Base-by-base conservation (phyloP, 2,888 invertebrate genomes). In the Agrochola litura region DNA sequence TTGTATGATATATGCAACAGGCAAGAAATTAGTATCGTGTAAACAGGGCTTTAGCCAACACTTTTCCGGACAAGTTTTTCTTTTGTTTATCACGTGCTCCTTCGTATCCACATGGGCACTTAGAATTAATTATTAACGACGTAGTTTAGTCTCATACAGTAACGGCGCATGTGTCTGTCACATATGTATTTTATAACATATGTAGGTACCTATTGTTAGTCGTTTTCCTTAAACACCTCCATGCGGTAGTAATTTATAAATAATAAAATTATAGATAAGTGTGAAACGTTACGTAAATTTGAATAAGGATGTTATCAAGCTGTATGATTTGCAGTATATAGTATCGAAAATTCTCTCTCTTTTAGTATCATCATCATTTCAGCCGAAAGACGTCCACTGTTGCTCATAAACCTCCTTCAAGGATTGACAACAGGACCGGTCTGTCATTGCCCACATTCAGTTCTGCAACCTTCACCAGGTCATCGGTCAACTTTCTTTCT, bases 151-250 rank as follows among this genome's bases (percentile, higher is more conserved):
- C 1, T 56, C 1, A 41, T 30, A 9, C n/a, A 49, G 49, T n/a
- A 43, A 49, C 37, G 14, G 30, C 22, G 52, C 61, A 70, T 63
- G 30, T 66, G 19, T 30, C 30, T 16, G 16, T 46, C 25, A 49
- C 54, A 30, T 25, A 37, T 37, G 37, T 37, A 60, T 54, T 52
- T 63, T 43, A 60, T 56, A 46, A 56, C 6, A 43, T 46, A 37
- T 37, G 37, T 37, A n/a, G 19, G 14, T 60, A 30, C 30, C 12
- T 79, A 41, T 61, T 58, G 14, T 25, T 1, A 61, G 16, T 52
- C 2, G 37, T 77, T 81, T 71, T 67, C 77, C 80, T 81, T 49
- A 25, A 43, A 49, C 61, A 14, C 6, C n/a, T 30, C 3, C 0
- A 0, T 54, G 12, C 19, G 3, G 52, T 61, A 37, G 30, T 49